phyloP scores from a whole-genome alignment of 2,797 vertebrate genomes.

The Falco columbarius region DNA sequence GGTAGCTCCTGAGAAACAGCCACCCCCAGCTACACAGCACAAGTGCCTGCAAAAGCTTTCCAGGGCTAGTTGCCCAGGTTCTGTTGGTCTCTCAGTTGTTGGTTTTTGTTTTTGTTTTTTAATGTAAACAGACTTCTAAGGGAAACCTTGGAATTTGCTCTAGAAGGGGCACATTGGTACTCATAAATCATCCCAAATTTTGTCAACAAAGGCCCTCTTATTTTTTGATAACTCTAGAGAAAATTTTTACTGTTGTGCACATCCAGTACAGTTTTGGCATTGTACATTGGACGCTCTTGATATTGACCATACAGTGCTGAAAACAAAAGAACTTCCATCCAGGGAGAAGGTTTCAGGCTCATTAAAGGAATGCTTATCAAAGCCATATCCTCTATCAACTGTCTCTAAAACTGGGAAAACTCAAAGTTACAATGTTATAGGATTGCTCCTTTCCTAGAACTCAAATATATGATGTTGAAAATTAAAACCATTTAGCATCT shows the following conservation, averaged over 20 bases:
- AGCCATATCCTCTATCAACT: slow-evolving; percentile 5
- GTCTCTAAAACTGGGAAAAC: background rate
- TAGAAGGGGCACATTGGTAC: background rate
- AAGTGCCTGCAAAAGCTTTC: background rate
- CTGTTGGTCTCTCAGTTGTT: background rate
- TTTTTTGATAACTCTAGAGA: background rate
- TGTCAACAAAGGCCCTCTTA: background rate
- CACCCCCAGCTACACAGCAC: background rate
- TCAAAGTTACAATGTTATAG: background rate
- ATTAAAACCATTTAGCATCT: slow-evolving; percentile 65
- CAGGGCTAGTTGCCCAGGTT: background rate
- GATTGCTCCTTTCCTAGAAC: slow-evolving; percentile 18
- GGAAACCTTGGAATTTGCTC: background rate
- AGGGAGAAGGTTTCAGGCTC: background rate
- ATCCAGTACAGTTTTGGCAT: background rate
- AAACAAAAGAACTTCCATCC: background rate
- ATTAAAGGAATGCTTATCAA: background rate
- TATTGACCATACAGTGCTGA: background rate
- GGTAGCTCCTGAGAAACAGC: background rate
- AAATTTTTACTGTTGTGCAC: background rate
- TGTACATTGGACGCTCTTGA: background rate
- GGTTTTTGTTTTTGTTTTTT: background rate
- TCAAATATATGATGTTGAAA: slow-evolving; percentile 33
- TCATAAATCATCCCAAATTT: background rate
- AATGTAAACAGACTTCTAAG: background rate